These are phyloP conservation scores for Brachionus manjavacas DNA, from an alignment of 1,140 invertebrate genomes.

Conservation along the genomic window DNA sequence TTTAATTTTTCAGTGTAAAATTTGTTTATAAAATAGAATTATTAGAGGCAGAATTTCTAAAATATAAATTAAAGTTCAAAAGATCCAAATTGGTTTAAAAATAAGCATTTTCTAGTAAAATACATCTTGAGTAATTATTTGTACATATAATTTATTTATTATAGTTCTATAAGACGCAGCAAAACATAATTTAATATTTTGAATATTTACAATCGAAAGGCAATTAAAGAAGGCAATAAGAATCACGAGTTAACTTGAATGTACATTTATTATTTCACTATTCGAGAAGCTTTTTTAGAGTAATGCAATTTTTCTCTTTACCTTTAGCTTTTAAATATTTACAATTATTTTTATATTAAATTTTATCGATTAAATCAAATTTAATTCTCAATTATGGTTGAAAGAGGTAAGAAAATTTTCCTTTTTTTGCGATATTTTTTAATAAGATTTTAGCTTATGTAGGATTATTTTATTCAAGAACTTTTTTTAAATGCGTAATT, in stretches of 20 bases:
- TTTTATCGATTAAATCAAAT: neutral
- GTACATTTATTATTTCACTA: neutral
- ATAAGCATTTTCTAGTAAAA: too few species aligned
- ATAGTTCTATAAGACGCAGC: too few species aligned
- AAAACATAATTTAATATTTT: neutral
- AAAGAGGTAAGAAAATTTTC: neutral
- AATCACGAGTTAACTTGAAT: neutral
- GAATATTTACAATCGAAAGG: neutral
- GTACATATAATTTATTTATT: too few species aligned
- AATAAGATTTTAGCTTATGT: neutral
- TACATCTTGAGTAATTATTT: too few species aligned
- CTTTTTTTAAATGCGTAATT: neutral
- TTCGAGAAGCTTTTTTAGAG: neutral
- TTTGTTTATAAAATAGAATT: too few species aligned
- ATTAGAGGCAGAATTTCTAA: too few species aligned
- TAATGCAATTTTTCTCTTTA: neutral
- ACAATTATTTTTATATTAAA: neutral
- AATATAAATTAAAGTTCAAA: too few species aligned
- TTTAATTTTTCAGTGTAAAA: too few species aligned
- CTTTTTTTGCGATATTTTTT: neutral
- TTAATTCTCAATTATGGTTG: neutral
- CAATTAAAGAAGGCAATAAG: neutral
- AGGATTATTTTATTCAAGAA: neutral
- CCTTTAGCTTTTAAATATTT: neutral
- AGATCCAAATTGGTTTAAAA: too few species aligned